A percentile compares a stretch with the other conserved stretches of the same genome.
Conservation (phyloP, 2,797 vertebrate species). For the Cyprinodon diabolis region DNA sequence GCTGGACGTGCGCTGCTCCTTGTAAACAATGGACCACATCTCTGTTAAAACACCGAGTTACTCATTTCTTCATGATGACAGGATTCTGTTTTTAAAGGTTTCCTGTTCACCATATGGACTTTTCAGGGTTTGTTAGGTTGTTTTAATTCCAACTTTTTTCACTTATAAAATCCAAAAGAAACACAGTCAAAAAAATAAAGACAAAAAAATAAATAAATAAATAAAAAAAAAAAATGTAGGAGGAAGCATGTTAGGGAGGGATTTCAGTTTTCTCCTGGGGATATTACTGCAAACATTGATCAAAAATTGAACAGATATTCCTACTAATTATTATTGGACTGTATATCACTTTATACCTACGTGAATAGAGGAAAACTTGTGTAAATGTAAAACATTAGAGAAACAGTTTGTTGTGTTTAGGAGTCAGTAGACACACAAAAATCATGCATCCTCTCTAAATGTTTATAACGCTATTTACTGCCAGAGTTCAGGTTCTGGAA, state of each 20-base stretch:
- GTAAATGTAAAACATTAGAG: neutral
- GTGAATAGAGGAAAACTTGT: too few relatives aligned
- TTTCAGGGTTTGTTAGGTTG: neutral
- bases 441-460: too few relatives aligned
- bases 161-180: neutral
- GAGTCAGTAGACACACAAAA: neutral
- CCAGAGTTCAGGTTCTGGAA: too few relatives aligned
- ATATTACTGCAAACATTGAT: neutral
- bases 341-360: too few relatives aligned
- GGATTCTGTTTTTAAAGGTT: neutral
- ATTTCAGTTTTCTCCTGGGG: neutral
- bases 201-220: too few relatives aligned
- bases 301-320: neutral
- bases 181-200: neutral
- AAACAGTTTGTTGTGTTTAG: neutral
- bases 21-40: neutral
- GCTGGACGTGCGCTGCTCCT: constrained; percentile 2
- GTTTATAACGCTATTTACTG: too few relatives aligned
- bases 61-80: neutral
- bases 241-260: neutral
- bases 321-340: neutral
- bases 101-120: neutral
- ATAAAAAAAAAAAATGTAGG: neutral
- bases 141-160: neutral
- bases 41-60: neutral